Base-by-base conservation (phyloP, 2,797 vertebrate species). In the Gymnoscopelus braueri region DNA sequence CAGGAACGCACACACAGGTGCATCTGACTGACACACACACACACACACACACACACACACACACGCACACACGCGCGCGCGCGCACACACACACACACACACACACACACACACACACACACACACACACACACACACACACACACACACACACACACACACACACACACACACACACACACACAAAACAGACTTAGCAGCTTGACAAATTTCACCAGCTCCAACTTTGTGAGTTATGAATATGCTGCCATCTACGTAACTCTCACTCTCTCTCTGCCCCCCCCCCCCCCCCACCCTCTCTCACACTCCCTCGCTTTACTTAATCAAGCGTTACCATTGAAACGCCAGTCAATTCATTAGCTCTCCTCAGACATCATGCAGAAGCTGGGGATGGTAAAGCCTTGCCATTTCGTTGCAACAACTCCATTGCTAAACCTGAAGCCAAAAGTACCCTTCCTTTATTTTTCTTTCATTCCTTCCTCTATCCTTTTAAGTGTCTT, bases 281-380 rank as follows among this genome's bases (percentile, higher is more conserved):
- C 15, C 14, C 5, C 14, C 6, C 10, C 5, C 35, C 6, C 7
- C 15, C 59, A 39, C 59, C 19, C 9, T 32, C 5, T 65, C 67
- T 51, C 35, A 49, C 56, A 48, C 59, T 60, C 44, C 48, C 59
- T 60, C 35, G 48, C 59, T 47, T 19, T 19, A 8, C 49, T 14
- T 71, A 62, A 78, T 65, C 29, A 51, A 15, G 59, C 4, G 56
- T 66, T 80, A 56, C 64, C 65, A 74, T 80, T 85, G 74, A 75
- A 75, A 63, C 68, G 73, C 66, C 71, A 68, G 67, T 67, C 56
- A 86, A 77, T 79, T 75, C 74, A 87, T 90, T 90, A 78, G 72
- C 81, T 63, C 78, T 87, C 71, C 71, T 62, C 80, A 84, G 74
- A 83, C 69, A 60, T 81, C 57, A 9, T 72, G 74, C 76, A 77